Evolutionary conservation across 2,113 vertebrate species (phyloP).

Genomic region (Nothobranchius furzeri): DNA sequence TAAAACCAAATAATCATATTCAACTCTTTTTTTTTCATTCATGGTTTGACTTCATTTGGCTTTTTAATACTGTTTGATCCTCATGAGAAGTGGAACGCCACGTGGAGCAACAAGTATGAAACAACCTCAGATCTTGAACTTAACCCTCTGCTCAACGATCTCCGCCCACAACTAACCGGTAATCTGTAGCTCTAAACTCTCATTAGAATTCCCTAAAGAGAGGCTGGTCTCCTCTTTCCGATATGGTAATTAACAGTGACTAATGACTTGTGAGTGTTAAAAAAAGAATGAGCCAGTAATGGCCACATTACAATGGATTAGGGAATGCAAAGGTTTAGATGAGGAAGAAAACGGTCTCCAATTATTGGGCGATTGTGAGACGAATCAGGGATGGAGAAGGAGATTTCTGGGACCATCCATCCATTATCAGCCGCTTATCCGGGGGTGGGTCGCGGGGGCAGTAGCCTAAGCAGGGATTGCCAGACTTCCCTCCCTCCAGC

Average conservation of each 20-base stretch:
- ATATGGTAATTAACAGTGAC: slow-evolving; percentile 77
- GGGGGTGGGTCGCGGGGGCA: no score
- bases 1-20: not conserved
- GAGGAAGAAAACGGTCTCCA: slow-evolving; percentile 65
- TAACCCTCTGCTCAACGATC: slow-evolving; percentile 37
- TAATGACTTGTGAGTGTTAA: slow-evolving; percentile 74
- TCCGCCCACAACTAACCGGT: slow-evolving; percentile 45
- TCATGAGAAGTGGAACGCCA: not conserved
- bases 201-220: slow-evolving; percentile 61
- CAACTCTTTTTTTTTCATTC: not conserved
- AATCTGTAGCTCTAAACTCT: slow-evolving; percentile 60
- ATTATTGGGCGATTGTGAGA: slow-evolving; percentile 67
- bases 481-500: no score
- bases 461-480: no score
- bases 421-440: no score
- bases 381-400: slow-evolving; percentile 51
- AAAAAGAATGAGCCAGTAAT: slow-evolving; percentile 63
- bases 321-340: slow-evolving; percentile 69
- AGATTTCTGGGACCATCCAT: slow-evolving; percentile 36
- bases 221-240: slow-evolving; percentile 63
- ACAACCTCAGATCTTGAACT: slow-evolving; percentile 28
- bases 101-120: not conserved
- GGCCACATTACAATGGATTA: slow-evolving; percentile 74
- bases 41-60: not conserved
- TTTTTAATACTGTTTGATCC: not conserved